Evolutionary conservation across 2,888 invertebrate species (phyloP).

Genomic region (Nebria brevicollis): DNA sequence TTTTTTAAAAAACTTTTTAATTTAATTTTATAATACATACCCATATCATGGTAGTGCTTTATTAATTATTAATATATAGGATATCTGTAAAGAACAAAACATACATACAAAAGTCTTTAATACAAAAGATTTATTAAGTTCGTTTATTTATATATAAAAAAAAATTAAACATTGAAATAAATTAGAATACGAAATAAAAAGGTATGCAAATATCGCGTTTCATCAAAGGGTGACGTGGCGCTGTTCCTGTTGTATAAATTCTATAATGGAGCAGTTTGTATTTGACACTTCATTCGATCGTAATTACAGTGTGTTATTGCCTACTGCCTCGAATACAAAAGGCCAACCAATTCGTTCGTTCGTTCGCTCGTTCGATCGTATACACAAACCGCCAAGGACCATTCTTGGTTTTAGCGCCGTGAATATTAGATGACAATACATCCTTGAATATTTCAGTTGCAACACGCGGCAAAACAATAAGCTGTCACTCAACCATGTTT

Average conservation of each 20-base stretch:
- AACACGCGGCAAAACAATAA: background rate
- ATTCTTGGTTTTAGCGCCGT: constrained; percentile 7
- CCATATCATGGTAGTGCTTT: too few species aligned
- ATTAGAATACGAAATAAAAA: background rate
- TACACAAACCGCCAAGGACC: constrained; percentile 12
- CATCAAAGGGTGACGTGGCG: constrained; percentile 4
- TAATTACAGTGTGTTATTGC: constrained; percentile 31
- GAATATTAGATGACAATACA: constrained; percentile 8
- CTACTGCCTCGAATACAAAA: background rate
- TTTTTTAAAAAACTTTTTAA: too few species aligned
- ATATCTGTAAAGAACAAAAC: too few species aligned
- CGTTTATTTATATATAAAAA: too few species aligned
- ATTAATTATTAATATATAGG: too few species aligned
- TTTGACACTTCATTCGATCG: constrained; percentile 33
- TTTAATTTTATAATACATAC: too few species aligned
- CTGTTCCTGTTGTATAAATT: background rate
- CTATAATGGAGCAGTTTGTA: constrained; percentile 16
- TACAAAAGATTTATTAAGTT: too few species aligned
- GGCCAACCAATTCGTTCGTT: background rate
- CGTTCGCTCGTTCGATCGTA: too few species aligned
- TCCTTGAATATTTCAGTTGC: background rate
- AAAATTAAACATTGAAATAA: background rate
- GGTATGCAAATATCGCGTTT: background rate
- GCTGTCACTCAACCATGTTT: background rate
- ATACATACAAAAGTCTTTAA: too few species aligned